Conservation (phyloP, 2,888 invertebrate genomes). For the Cepaea hortensis region DNA sequence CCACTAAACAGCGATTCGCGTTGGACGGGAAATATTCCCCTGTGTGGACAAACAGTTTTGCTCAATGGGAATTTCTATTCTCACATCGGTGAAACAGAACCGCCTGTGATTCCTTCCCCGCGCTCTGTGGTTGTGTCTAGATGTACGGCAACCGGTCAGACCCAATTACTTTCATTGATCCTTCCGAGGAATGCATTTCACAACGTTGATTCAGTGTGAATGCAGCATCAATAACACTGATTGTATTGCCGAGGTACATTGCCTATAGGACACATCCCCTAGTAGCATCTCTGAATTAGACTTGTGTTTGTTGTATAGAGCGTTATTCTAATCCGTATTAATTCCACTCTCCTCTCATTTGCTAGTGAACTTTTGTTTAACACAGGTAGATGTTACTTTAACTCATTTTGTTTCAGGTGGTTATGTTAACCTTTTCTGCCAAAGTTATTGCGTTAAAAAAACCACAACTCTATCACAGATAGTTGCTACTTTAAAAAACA, state of each 20-base stretch:
- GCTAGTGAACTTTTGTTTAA: no score
- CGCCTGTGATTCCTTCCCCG: slow-evolving; percentile 4
- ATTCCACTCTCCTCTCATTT: no score
- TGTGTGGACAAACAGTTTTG: not conserved
- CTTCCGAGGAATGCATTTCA: not conserved
- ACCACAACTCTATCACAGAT: no score
- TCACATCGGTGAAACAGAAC: not conserved
- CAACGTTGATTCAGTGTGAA: slow-evolving; percentile 12
- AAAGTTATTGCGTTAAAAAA: no score
- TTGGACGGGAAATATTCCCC: not conserved
- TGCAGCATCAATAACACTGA: not conserved
- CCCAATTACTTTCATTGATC: slow-evolving; percentile 12
- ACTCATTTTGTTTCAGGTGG: no score
- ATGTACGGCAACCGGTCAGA: not conserved
- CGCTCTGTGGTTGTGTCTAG: not conserved
- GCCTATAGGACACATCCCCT: no score
- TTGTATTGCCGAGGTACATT: not conserved
- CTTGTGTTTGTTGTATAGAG: no score
- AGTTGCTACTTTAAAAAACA: no score
- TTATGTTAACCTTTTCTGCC: no score
- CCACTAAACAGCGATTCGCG: not conserved
- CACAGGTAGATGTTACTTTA: no score
- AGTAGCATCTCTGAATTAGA: no score
- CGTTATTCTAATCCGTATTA: no score
- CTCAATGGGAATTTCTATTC: not conserved